These are phyloP conservation scores for Scolopax mira DNA, from an alignment of 2,113 vertebrate genomes.

Conservation along the genomic window DNA sequence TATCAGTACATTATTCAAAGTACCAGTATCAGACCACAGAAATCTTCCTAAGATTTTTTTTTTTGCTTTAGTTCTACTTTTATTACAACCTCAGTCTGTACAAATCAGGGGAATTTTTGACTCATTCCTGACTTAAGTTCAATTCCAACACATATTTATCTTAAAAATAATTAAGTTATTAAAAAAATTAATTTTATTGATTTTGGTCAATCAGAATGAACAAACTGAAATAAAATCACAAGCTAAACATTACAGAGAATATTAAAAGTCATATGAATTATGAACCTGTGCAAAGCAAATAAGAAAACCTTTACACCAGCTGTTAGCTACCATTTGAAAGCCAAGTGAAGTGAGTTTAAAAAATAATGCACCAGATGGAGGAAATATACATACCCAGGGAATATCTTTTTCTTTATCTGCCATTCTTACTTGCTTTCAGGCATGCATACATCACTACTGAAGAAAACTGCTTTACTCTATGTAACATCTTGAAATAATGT, in stretches of 20 bases:
- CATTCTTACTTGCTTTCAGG: conserved; percentile 12
- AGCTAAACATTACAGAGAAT: conserved; percentile 33
- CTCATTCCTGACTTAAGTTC: neutral
- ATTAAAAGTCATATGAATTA: conserved; percentile 42
- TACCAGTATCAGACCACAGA: neutral
- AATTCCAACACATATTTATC: neutral
- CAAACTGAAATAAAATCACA: neutral
- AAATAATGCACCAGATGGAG: conserved; percentile 74
- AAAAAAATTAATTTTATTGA: neutral
- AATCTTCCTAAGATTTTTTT: neutral
- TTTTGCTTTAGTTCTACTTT: conserved; percentile 1
- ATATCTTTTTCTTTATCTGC: conserved; percentile 58
- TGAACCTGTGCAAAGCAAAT: conserved; percentile 46
- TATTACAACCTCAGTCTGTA: neutral
- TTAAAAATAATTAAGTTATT: neutral
- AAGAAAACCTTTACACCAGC: conserved; percentile 73
- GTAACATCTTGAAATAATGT: neutral
- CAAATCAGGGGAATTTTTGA: neutral
- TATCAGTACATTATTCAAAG: neutral
- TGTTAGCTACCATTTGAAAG: conserved; percentile 76
- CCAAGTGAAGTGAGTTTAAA: conserved; percentile 63
- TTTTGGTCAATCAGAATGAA: neutral
- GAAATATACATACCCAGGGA: conserved; percentile 42
- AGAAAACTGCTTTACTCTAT: neutral
- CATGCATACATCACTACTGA: neutral